Conservation (phyloP, 2,113 vertebrate species). For the Polypterus bichir region DNA sequence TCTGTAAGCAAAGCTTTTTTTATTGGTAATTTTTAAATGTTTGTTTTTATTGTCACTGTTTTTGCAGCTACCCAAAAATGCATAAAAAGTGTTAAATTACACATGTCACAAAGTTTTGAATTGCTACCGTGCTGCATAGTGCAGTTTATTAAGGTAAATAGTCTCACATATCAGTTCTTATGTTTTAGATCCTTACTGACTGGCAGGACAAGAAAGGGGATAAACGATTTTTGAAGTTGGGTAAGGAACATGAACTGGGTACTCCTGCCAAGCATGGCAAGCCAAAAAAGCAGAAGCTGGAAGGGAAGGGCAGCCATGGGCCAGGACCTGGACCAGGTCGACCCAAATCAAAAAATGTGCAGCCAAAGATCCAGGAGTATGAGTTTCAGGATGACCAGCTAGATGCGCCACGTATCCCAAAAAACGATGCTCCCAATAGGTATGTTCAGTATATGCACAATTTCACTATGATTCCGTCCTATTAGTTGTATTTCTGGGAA, state of each 20-base stretch:
- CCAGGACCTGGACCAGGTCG: slow-evolving; percentile 79
- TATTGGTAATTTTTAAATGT: too few species aligned
- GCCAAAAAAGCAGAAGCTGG: slow-evolving; percentile 90
- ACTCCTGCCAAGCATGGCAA: slow-evolving; percentile 79
- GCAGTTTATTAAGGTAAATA: too few species aligned
- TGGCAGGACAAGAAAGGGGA: slow-evolving; percentile 98
- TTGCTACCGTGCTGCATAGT: too few species aligned
- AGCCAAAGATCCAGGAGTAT: slow-evolving; percentile 89
- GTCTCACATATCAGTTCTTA: too few species aligned
- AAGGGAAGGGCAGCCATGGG: slow-evolving; percentile 77
- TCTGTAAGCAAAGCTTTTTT: too few species aligned
- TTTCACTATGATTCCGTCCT: not conserved
- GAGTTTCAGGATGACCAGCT: slow-evolving; percentile 90
- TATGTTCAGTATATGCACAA: slow-evolving; percentile 25
- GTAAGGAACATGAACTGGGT: slow-evolving; percentile 79
- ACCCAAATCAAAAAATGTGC: slow-evolving; percentile 88
- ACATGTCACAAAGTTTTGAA: too few species aligned
- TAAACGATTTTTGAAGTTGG: slow-evolving; percentile 77
- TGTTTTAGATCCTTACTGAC: slow-evolving; percentile 84
- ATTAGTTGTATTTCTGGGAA: not conserved
- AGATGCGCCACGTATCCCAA: slow-evolving; percentile 87
- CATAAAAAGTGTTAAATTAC: too few species aligned
- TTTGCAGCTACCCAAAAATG: too few species aligned
- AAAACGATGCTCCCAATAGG: slow-evolving; percentile 97
- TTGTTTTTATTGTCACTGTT: too few species aligned